Base-by-base conservation (phyloP, 2,113 vertebrate species). In the Neofelis nebulosa region DNA sequence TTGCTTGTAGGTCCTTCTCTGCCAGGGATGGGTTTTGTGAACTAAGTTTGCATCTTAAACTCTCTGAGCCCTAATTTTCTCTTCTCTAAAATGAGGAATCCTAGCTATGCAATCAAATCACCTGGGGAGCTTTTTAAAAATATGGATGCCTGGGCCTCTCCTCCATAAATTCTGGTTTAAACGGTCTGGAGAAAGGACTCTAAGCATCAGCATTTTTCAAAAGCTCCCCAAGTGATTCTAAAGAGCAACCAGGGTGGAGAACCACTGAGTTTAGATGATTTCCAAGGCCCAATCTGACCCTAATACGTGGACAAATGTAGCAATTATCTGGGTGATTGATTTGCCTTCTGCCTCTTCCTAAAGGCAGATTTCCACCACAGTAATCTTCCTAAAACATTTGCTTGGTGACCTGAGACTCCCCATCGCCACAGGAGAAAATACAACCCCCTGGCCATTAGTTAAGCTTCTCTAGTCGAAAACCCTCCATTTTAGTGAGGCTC, bases 21-120 rank as follows among this genome's bases (percentile, higher is more conserved):
- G 79, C 38, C 41, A 52, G 61, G 10, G 15, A 50, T 52, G 73
- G 45, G 31, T 63, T 78, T 65, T 69, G 63, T 76, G 52, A 68
- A 38, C 50, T 73, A 50, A 78, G 65, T 68, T 92, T 11, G 6
- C 36, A 4, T 78, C 84, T 65, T 95, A 76, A 57, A 27, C 16
- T 87, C 41, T 57, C 78, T 50, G 50, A 94, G 57, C 73, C 83
- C 73, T 81, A 57, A 14, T n/a, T 83, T 92, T 83, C 93, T 95
- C 33, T 21, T 69, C 55, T 96, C 16, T n/a, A 57, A 89, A 94
- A 76, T 50, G 38, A 88, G 38, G 69, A 79, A 5, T 15, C 1
- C 55, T 82, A 38, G 27, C 74, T 48, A 0, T 74, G 23, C 55
- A 76, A 9, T 63, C 66, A 36, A 63, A 52, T 69, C 82, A 76